Conservation (phyloP, 2,888 invertebrate species). For the Mesodorylaimus sp. region DNA sequence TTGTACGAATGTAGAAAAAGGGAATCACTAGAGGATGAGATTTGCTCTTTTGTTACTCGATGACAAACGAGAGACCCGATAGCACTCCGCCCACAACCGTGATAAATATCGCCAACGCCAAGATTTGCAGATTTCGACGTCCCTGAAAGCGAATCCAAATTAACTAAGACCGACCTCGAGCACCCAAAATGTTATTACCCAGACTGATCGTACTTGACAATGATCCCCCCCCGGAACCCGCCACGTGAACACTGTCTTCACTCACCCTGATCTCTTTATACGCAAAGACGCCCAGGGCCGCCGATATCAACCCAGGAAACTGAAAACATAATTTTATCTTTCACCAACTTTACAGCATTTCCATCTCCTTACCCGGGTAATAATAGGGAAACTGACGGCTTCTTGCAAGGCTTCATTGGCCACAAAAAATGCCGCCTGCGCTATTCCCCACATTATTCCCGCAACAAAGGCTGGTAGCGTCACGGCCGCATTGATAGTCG, state of each 20-base stretch:
- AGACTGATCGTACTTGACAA: neutral
- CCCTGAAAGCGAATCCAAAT: slow-evolving; percentile 21
- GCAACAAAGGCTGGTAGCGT: slow-evolving; percentile 34
- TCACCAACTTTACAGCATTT: neutral
- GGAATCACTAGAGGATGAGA: too few species aligned
- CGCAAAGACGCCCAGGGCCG: slow-evolving; percentile 34
- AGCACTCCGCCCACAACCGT: slow-evolving; percentile 24
- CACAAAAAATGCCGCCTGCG: slow-evolving; percentile 36
- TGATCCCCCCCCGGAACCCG: neutral
- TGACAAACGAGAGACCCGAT: slow-evolving; percentile 27
- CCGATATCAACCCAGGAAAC: slow-evolving; percentile 34
- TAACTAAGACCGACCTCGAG: neutral
- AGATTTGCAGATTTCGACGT: slow-evolving; percentile 20
- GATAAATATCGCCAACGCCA: slow-evolving; percentile 20
- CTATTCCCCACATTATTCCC: slow-evolving; percentile 37
- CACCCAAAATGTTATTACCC: too few species aligned
- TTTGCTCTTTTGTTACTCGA: too few species aligned
- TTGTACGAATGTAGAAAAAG: too few species aligned
- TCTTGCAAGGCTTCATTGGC: slow-evolving; percentile 36
- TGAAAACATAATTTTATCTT: slow-evolving; percentile 10
- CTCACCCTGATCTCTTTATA: slow-evolving; percentile 36
- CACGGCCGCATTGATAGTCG: slow-evolving; percentile 31
- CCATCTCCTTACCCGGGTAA: slow-evolving; percentile 27
- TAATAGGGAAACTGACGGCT: slow-evolving; percentile 37
- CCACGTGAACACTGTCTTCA: neutral